phyloP scores from a whole-genome alignment of 2,113 vertebrate species.

The Thomomys bottae region DNA sequence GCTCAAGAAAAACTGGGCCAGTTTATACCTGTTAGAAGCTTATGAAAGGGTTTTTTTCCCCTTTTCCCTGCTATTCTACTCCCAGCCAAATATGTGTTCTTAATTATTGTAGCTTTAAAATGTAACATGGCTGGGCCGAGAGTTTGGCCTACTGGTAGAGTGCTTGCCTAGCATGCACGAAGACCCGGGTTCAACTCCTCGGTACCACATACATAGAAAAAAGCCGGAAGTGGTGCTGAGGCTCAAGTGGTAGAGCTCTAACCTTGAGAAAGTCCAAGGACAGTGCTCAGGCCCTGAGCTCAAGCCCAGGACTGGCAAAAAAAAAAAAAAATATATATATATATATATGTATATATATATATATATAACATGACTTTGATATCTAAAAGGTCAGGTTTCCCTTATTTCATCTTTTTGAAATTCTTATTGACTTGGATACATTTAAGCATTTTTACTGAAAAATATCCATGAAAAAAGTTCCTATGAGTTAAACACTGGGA shows the following conservation, averaged over 20 bases:
- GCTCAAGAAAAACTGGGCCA: neutral
- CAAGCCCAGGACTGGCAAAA: too few species aligned
- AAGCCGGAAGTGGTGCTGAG: too few species aligned
- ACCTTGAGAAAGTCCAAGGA: too few species aligned
- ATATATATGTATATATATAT: too few species aligned
- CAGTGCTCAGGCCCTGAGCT: too few species aligned
- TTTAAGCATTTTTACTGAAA: conserved; percentile 6
- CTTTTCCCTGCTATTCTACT: neutral
- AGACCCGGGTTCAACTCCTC: too few species aligned
- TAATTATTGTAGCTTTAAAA: conserved; percentile 9
- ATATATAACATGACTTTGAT: neutral
- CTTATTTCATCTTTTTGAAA: neutral
- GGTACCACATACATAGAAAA: too few species aligned
- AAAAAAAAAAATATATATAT: too few species aligned
- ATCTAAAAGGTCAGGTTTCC: neutral
- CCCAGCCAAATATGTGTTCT: neutral
- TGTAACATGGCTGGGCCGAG: neutral
- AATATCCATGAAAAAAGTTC: neutral
- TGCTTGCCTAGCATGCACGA: too few species aligned
- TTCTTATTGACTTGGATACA: neutral
- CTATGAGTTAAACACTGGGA: neutral
- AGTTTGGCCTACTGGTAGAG: too few species aligned
- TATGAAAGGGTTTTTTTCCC: neutral
- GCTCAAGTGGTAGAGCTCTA: too few species aligned
- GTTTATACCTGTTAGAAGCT: neutral